A percentile compares a stretch with the other conserved stretches of the same genome.
These are phyloP conservation scores for Oligia latruncula DNA, from an alignment of 2,888 invertebrate genomes.

Conservation along the genomic window DNA sequence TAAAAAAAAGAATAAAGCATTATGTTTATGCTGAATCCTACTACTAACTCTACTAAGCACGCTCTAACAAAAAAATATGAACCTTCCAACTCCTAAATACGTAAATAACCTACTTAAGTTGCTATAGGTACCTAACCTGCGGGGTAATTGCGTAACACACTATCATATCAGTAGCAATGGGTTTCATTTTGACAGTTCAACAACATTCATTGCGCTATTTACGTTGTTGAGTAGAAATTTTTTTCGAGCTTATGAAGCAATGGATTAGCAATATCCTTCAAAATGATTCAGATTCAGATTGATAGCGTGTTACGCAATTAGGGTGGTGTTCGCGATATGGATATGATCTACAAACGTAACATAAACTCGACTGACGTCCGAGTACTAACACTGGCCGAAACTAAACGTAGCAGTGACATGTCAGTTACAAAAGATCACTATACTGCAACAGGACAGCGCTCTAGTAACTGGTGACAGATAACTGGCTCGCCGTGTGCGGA, in stretches of 20 bases:
- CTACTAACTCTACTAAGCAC: neutral
- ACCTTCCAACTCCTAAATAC: neutral
- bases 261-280: no score
- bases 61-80: neutral
- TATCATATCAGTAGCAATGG: no score
- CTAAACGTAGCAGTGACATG: constrained; percentile 32
- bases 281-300: no score
- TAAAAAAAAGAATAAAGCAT: neutral
- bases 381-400: constrained; percentile 36
- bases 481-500: constrained; percentile 45
- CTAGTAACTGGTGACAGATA: constrained; percentile 52
- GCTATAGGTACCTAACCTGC: neutral
- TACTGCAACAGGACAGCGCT: constrained; percentile 25
- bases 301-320: no score
- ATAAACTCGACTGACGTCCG: constrained; percentile 21
- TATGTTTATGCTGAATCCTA: neutral
- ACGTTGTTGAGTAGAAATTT: no score
- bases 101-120: no score
- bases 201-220: no score
- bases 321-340: neutral
- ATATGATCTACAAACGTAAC: constrained; percentile 17
- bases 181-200: no score
- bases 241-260: no score
- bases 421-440: constrained; percentile 37
- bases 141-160: no score